Percentiles rank a stretch among this genome's conserved stretches.
Conservation (phyloP, 53 echinoderm and acorn worm species). For the Crossaster papposus region DNA sequence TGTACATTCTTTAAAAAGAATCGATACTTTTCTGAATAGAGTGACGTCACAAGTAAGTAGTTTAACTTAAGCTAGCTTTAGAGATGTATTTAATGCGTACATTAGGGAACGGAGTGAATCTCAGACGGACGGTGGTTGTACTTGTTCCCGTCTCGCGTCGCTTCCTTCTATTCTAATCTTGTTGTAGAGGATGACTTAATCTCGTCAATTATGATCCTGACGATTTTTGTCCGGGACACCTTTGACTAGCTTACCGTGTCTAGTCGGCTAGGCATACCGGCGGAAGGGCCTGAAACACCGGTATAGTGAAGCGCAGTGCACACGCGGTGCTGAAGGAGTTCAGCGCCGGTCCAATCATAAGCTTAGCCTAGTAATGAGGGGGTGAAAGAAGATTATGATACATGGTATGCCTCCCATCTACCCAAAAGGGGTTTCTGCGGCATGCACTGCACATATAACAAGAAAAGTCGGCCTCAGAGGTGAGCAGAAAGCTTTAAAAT, state of each 20-base stretch:
- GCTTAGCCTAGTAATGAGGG: background rate
- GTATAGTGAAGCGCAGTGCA: background rate
- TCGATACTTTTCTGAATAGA: too few species aligned
- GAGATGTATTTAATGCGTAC: too few species aligned
- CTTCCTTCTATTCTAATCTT: background rate
- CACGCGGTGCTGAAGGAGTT: background rate
- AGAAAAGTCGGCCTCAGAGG: too few species aligned
- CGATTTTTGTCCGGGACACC: background rate
- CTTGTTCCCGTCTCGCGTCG: background rate
- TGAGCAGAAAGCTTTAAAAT: too few species aligned
- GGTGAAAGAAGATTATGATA: background rate
- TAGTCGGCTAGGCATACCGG: background rate
- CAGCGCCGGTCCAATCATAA: too few species aligned
- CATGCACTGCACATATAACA: too few species aligned
- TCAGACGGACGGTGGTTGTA: background rate
- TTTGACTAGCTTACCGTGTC: background rate
- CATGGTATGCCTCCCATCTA: background rate
- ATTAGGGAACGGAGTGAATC: background rate
- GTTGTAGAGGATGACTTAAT: conserved; percentile 4
- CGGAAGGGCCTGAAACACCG: background rate
- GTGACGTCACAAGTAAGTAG: too few species aligned
- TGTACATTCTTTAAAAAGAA: too few species aligned
- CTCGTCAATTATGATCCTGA: background rate
- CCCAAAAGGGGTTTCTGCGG: too few species aligned
- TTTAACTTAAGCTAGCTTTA: too few species aligned